These are phyloP conservation scores for Plodia interpunctella DNA, from an alignment of 1,140 invertebrate species.

Conservation along the genomic window DNA sequence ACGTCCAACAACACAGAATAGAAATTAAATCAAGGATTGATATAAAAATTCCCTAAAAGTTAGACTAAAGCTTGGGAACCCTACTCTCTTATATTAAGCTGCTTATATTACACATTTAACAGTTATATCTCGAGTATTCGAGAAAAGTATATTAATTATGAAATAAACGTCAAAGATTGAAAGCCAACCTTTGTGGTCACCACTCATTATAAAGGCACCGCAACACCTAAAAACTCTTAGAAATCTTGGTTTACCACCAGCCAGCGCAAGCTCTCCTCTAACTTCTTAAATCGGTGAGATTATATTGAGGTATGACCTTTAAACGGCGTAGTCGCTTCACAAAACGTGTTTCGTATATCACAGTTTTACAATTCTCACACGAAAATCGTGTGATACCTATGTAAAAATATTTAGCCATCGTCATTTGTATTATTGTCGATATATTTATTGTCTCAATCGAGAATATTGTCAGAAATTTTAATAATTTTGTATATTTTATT, in stretches of 20 bases:
- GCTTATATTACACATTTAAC: conserved; percentile 30
- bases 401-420: conserved; percentile 51
- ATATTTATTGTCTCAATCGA: conserved; percentile 27
- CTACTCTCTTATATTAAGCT: conserved; percentile 48
- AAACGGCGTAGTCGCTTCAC: conserved; percentile 28
- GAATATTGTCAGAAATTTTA: conserved; percentile 22
- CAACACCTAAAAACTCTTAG: too few relatives aligned
- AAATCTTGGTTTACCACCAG: too few relatives aligned
- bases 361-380: conserved; percentile 56
- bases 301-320: conserved; percentile 15
- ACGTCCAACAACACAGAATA: conserved; percentile 38
- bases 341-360: conserved; percentile 53
- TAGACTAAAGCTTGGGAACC: conserved; percentile 54
- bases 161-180: conserved; percentile 36
- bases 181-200: conserved; percentile 28
- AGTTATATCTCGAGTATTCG: conserved; percentile 51
- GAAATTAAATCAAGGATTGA: conserved; percentile 34
- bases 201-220: background rate
- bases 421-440: conserved; percentile 30
- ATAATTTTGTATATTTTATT: background rate
- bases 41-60: conserved; percentile 52
- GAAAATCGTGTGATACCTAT: conserved; percentile 44
- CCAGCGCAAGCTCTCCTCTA: too few relatives aligned
- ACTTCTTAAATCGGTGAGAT: too few relatives aligned
- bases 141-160: conserved; percentile 27